Conservation (phyloP, 2,888 invertebrate species). For the Tupiocoris notatus region DNA sequence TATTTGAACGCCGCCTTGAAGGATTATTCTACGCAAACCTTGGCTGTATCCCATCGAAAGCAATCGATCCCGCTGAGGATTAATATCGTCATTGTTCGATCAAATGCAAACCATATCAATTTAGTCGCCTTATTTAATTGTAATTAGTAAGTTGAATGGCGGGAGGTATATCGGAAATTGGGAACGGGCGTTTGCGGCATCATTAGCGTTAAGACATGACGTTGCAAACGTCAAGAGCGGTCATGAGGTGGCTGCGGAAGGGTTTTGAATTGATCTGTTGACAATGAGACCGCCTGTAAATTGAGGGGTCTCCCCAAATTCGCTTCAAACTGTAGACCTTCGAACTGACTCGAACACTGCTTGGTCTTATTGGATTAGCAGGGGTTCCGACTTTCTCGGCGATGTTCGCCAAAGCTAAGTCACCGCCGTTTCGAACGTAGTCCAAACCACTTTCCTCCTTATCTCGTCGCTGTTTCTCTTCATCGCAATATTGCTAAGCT, state of each 20-base stretch:
- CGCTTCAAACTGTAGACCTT: constrained; percentile 29
- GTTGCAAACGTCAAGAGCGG: neutral
- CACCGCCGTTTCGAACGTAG: too few relatives aligned
- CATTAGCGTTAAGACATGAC: constrained; percentile 27
- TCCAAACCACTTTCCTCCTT: too few relatives aligned
- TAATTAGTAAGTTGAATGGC: constrained; percentile 31
- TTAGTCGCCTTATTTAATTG: constrained; percentile 32
- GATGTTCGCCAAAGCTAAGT: neutral
- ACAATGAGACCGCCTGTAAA: constrained; percentile 32
- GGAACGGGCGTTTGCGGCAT: neutral
- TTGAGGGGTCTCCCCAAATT: constrained; percentile 22
- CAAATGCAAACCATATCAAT: too few relatives aligned
- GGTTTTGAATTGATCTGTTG: constrained; percentile 33
- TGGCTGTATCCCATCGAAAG: too few relatives aligned
- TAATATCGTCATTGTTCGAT: too few relatives aligned
- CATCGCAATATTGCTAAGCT: too few relatives aligned
- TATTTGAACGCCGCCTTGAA: too few relatives aligned
- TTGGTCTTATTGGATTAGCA: constrained; percentile 30
- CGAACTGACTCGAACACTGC: constrained; percentile 13
- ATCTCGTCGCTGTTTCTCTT: too few relatives aligned
- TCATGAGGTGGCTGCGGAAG: neutral
- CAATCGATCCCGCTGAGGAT: too few relatives aligned
- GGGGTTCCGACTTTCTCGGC: neutral
- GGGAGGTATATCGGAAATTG: neutral
- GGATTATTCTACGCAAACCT: too few relatives aligned